Base-by-base conservation (phyloP, 2,113 vertebrate species). In the Bufo gargarizans region DNA sequence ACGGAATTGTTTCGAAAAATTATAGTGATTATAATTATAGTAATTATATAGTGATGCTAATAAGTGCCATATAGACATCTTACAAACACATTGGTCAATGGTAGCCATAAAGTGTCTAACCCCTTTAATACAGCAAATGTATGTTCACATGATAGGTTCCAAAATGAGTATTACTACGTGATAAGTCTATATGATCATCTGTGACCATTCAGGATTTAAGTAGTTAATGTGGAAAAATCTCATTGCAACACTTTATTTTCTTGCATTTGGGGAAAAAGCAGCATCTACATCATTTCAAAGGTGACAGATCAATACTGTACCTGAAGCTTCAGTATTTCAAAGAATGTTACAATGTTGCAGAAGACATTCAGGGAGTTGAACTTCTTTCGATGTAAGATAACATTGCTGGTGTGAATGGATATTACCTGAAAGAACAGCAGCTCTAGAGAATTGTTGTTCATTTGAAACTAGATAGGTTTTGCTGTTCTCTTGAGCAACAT, bases 311-410 rank as follows among this genome's bases (percentile, higher is more conserved):
- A 88, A 88, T 88, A 88, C 33, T 1, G 33, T 33, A 33, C 87
- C 45, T 77, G 59, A 84, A 88, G 72, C 87, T 88, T 88, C 81
- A 84, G 20, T 65, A 77, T 84, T 88, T 88, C 87, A 88, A 84
- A 88, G 87, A 84, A 76, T 88, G 53, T 83, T 81, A 82, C 86
- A 63, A 76, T 84, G 87, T 77, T 84, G 87, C 87, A 84, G 77
- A 84, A 84, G 87, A 88, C 87, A 88, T 88, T 88, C 71, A 77
- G 81, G 87, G 81, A 88, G 72, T 84, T 88, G 69, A 88, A 65
- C 80, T 77, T 61, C 80, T 84, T 84, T 84, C 72, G 82, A 71
- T 82, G 80, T 77, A 77, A 88, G 72, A 84, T 88, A 84, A 77
- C 81, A 67, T 65, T 69, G 55, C 10, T 22, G 71, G 87, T 61